Evolutionary conservation across 2,113 vertebrate genomes (phyloP).

Genomic region (Albula glossodonta): DNA sequence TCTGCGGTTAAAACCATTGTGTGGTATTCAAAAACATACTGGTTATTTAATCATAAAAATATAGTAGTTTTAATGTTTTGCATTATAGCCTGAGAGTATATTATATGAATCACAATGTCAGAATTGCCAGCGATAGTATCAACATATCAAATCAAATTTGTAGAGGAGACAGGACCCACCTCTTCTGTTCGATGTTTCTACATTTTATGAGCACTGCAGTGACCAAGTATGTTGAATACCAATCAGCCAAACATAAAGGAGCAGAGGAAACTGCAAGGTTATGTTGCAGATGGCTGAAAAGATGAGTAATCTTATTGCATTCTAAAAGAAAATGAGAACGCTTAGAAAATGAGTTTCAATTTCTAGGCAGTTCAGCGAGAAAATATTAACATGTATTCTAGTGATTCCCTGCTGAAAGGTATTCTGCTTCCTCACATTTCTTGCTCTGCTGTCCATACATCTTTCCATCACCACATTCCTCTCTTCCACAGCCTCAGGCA

Average conservation of each 20-base stretch:
- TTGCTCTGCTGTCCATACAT: not conserved
- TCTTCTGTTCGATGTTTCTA: no score
- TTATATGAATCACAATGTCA: no score
- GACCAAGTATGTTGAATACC: no score
- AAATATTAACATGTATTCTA: not conserved
- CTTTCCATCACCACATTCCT: not conserved
- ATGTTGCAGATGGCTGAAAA: no score
- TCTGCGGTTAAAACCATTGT: not conserved
- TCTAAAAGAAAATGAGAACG: no score
- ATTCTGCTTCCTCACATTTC: not conserved
- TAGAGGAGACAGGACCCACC: no score
- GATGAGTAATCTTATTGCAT: no score
- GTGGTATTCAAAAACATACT: not conserved
- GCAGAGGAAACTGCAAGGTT: no score
- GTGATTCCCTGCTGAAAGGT: not conserved
- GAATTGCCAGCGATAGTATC: no score
- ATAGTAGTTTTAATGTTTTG: not conserved
- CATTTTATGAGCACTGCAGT: no score
- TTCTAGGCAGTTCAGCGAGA: not conserved
- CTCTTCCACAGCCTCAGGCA: constrained; percentile 59
- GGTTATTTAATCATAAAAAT: not conserved
- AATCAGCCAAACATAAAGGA: no score
- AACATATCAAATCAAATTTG: no score
- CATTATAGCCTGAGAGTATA: not conserved
- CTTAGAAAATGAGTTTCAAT: not conserved